Conservation (phyloP, 2,797 vertebrate species). For the Nannoperca obscura region DNA sequence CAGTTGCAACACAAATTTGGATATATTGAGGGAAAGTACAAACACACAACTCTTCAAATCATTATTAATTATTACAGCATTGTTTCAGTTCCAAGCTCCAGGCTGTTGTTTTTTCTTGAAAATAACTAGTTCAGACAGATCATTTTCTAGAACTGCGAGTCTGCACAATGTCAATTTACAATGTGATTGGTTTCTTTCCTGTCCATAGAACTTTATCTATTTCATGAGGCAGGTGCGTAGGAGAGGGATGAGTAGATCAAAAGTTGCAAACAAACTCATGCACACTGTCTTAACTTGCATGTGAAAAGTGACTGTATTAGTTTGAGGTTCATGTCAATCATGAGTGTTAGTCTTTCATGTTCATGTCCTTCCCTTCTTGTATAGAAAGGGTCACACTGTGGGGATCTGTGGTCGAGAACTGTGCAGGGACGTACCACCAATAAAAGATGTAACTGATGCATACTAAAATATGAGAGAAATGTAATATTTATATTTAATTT, state of each 20-base stretch:
- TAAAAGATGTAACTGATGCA: not conserved
- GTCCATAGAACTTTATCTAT: no score
- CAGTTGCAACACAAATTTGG: not conserved
- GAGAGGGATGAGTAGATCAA: no score
- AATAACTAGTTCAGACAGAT: constrained; percentile 1
- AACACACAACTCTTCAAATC: not conserved
- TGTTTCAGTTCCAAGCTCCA: not conserved
- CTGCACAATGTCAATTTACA: not conserved
- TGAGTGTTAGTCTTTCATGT: constrained; percentile 13
- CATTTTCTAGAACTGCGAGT: not conserved
- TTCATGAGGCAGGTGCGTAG: no score
- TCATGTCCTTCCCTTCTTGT: constrained; percentile 1
- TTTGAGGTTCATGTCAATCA: constrained; percentile 21
- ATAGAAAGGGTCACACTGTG: constrained; percentile 10
- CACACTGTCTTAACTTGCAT: not conserved
- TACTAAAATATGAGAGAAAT: not conserved
- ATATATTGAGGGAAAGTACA: constrained; percentile 1
- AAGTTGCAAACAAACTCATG: no score
- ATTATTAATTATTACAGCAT: constrained; percentile 16
- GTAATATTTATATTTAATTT: no score
- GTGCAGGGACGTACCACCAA: not conserved
- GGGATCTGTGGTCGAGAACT: not conserved
- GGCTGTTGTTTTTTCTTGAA: not conserved
- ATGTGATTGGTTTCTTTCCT: not conserved
- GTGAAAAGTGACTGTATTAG: constrained; percentile 21